Evolutionary conservation across 1,140 invertebrate species (phyloP), one percentile per base, ranked within the genome.

Genomic region (Cardiocondyla obscurior): DNA sequence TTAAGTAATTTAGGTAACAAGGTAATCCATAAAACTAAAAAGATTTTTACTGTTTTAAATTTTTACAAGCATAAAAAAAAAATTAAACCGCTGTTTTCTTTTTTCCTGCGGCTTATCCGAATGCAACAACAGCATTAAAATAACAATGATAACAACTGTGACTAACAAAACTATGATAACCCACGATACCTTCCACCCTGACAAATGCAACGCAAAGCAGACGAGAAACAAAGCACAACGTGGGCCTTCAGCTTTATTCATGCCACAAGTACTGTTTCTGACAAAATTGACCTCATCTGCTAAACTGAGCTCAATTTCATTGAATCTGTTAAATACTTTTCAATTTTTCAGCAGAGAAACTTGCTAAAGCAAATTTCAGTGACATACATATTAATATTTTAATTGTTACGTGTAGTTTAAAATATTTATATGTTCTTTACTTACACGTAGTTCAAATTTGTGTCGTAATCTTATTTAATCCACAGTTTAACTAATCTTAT

Each of bases 181-280:
- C 93, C 85, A 93, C 87, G 79, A 85, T 81, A 88, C 92, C 92
- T 90, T 92, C 92, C 91, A 92, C 85, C 89, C 92, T 85, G 73
- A 88, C 85, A 82, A 89, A 82, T 85, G 86, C 84, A 88, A 89
- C 76, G 84, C 86, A 87, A 88, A 82, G 84, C 87, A 84, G 55
- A 88, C 88, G 73, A 84, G 89, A 91, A 69, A 83, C 82, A 90
- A 92, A 89, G 93, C 93, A 94, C 93, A 93, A 70, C 85, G 89
- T 92, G 93, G 90, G 93, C 93, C 91, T 94, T 94, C 93, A 93
- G 89, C 86, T 94, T 92, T 73, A 69, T 22, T 42, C 79, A 74
- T 82, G 81, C 57, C 85, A 74, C 67, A 39, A 67, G 3, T 77
- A 8, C 7, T 1, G 33, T 16, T 67, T 39, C 3, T 51, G 0